These are phyloP conservation scores for Phthorimaea operculella DNA, from an alignment of 1,140 invertebrate genomes.

Conservation along the genomic window DNA sequence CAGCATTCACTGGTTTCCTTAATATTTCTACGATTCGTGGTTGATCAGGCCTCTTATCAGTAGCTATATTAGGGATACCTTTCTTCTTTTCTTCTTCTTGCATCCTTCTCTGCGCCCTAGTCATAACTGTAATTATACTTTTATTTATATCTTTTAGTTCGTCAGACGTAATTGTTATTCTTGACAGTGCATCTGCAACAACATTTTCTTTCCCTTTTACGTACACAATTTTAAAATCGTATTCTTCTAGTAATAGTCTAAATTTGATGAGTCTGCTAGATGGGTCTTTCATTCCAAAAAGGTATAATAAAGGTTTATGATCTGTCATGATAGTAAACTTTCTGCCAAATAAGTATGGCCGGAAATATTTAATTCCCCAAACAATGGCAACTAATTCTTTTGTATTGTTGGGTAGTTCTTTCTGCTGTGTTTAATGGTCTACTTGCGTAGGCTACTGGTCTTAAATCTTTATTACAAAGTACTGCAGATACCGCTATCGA, in stretches of 20 bases:
- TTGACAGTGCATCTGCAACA: slow-evolving; percentile 1
- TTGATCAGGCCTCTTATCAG: slow-evolving; percentile 6
- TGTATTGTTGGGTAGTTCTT: slow-evolving; percentile 39
- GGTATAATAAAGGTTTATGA: slow-evolving; percentile 4
- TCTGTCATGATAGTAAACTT: slow-evolving; percentile 54
- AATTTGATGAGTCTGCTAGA: slow-evolving; percentile 7
- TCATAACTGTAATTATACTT: background rate
- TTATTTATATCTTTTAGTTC: slow-evolving; percentile 3
- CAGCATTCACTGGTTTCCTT: background rate
- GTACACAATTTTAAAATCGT: slow-evolving; percentile 2
- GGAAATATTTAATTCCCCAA: slow-evolving; percentile 46
- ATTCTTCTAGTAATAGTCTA: slow-evolving; percentile 3
- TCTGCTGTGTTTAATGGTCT: slow-evolving; percentile 30
- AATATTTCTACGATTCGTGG: slow-evolving; percentile 4
- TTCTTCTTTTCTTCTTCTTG: background rate
- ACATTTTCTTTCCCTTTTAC: background rate
- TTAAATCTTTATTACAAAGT: slow-evolving; percentile 17
- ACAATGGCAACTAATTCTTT: slow-evolving; percentile 22
- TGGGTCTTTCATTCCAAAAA: slow-evolving; percentile 3
- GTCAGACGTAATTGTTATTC: background rate
- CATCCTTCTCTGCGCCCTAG: background rate
- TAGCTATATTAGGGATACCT: background rate
- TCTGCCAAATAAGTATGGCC: slow-evolving; percentile 44
- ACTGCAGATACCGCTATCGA: background rate
- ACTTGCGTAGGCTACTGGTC: slow-evolving; percentile 29